Conservation (phyloP, 2,888 invertebrate species). For the Stegana nigrithorax region DNA sequence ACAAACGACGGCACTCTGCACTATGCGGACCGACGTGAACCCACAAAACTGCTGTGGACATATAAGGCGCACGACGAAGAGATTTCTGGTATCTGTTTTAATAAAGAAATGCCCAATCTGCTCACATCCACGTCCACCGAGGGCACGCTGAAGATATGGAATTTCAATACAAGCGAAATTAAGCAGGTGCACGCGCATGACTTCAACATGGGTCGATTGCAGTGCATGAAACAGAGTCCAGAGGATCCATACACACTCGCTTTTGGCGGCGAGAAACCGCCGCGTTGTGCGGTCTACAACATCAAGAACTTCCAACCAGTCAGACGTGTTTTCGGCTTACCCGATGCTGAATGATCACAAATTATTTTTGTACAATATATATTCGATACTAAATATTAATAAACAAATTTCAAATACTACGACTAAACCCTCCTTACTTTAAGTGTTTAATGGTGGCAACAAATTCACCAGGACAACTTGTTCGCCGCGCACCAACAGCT, state of each 20-base stretch:
- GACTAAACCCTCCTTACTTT: slow-evolving; percentile 12
- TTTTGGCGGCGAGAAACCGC: slow-evolving; percentile 86
- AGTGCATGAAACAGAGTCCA: slow-evolving; percentile 81
- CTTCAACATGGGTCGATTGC: slow-evolving; percentile 78
- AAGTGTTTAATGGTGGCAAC: too few relatives aligned
- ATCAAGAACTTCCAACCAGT: slow-evolving; percentile 67
- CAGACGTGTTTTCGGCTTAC: slow-evolving; percentile 57
- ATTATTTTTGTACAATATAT: not conserved
- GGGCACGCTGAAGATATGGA: slow-evolving; percentile 89
- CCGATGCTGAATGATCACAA: slow-evolving; percentile 35
- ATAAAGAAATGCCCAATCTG: slow-evolving; percentile 78
- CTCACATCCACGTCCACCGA: slow-evolving; percentile 85
- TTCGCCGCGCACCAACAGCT: slow-evolving; percentile 81
- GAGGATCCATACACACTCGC: slow-evolving; percentile 86
- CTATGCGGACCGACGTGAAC: slow-evolving; percentile 80
- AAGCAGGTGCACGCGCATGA: slow-evolving; percentile 68
- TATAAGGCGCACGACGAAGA: slow-evolving; percentile 85
- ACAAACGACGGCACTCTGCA: slow-evolving; percentile 77
- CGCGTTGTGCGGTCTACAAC: slow-evolving; percentile 75
- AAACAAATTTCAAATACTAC: slow-evolving; percentile 18
- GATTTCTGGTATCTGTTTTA: slow-evolving; percentile 84
- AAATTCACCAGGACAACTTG: slow-evolving; percentile 75
- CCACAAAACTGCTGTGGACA: slow-evolving; percentile 76
- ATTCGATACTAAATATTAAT: slow-evolving; percentile 20
- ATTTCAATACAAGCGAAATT: slow-evolving; percentile 68